Base-by-base conservation (phyloP, 2,888 invertebrate species). In the Monoplex corrugatus region DNA sequence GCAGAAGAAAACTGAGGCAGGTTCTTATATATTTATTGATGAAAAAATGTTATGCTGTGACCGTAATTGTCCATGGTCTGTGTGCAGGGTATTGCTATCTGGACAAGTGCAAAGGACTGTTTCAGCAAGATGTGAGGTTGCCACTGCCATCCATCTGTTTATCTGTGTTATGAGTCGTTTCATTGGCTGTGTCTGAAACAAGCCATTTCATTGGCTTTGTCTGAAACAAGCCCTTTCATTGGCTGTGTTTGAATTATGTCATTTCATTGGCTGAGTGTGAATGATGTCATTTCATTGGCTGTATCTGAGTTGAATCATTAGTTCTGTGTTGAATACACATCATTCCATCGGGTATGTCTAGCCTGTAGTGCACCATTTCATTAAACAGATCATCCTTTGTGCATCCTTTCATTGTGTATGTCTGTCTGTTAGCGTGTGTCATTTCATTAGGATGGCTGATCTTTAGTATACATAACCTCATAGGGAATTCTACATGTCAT, bases 101-200 rank as follows among this genome's bases (percentile, higher is more conserved):
- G 95, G 95, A 94, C 94, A 72, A 95, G 94, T 92, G 94, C 94
- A 10, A 95, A 94, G 89, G 95, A 95, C 80, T 94, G 94, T 86
- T 94, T 94, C 91, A 92, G 92, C n/a, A 95, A 95, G 90, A 94
- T 95, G 93, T 95, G 90, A 40, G 45, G n/a, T 50, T 28, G 43
- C 0, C 13, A 5, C 38, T 72, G 35, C 35, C 68, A n/a, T 23
- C 68, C 16, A 72, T 57, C 35, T 32, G 40, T 35, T 68, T 32
- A 35, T 75, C 43, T 80, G 35, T 23, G 38, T 57, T 23, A n/a
- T 13, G 1, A 28, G 78, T 43, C 10, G 8, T 80, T 3, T 80
- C 35, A 80, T 43, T 80, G 78, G 43, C 78, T 80, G 43, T 23
- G 23, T 80, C 43, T 43, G 10, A 38, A 28, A 72, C 43, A 23